Percentiles rank a stretch among this genome's conserved stretches.
Evolutionary conservation across 2,113 vertebrate genomes (phyloP).

Genomic region (Micromys minutus): DNA sequence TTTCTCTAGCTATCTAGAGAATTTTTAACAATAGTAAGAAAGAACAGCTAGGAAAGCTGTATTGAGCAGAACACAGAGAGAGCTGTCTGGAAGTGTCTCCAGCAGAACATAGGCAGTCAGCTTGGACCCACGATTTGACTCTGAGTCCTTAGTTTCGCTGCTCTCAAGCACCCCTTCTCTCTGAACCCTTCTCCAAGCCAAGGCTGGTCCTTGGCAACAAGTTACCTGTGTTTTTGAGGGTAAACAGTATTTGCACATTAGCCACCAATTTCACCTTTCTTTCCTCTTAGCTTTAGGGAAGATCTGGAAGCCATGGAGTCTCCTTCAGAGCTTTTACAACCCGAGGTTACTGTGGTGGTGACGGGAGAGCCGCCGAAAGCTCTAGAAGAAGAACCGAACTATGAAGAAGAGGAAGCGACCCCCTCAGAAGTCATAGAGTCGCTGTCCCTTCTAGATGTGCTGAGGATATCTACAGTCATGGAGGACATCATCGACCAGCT

Average conservation of each 20-base stretch:
- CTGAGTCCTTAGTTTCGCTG: no score
- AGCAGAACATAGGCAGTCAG: no score
- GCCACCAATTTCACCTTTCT: neutral
- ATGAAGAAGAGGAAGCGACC: neutral
- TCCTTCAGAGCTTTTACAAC: neutral
- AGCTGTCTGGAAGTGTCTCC: no score
- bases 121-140: no score
- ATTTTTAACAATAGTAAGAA: no score
- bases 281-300: constrained; percentile 21
- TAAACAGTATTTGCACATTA: constrained; percentile 8
- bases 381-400: neutral
- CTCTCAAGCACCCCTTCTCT: no score
- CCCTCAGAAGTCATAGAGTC: constrained; percentile 66
- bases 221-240: neutral
- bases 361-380: constrained; percentile 21
- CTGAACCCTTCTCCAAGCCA: no score
- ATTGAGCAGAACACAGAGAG: no score
- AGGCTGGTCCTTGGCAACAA: no score
- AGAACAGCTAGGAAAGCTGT: no score
- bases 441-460: constrained; percentile 81
- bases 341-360: constrained; percentile 32
- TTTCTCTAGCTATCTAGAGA: no score
- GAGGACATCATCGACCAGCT: constrained; percentile 88
- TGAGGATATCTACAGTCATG: constrained; percentile 85
- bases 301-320: neutral